Conservation (phyloP, 2,888 invertebrate genomes). For the Ochropleura leucogaster region DNA sequence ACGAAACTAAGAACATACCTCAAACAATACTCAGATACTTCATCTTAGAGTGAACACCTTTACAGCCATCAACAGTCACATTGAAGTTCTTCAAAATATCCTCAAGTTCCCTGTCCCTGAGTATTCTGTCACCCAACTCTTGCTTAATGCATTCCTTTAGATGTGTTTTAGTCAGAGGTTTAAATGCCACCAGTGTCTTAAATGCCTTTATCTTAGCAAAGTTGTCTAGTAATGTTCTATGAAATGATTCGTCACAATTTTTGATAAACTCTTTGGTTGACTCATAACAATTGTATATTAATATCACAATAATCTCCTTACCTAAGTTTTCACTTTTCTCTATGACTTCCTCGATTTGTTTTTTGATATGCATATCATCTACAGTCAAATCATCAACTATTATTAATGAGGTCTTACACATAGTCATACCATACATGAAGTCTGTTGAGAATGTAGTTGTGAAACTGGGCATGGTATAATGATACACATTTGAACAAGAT, state of each 20-base stretch:
- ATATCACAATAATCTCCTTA: conserved; percentile 79
- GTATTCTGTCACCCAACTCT: conserved; percentile 71
- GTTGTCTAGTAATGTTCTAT: conserved; percentile 67
- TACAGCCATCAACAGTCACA: conserved; percentile 85
- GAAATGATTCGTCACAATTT: conserved; percentile 75
- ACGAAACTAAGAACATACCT: conserved; percentile 65
- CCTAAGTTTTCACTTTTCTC: conserved; percentile 77
- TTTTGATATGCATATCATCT: conserved; percentile 72
- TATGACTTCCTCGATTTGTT: conserved; percentile 73
- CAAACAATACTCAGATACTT: conserved; percentile 76
- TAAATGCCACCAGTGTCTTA: conserved; percentile 79
- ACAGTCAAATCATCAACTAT: conserved; percentile 82
- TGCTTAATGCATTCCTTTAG: conserved; percentile 81
- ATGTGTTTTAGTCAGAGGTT: conserved; percentile 74
- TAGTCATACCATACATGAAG: conserved; percentile 78
- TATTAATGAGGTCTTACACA: conserved; percentile 79
- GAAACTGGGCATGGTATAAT: conserved; percentile 85
- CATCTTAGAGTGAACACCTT: conserved; percentile 86
- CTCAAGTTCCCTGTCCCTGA: conserved; percentile 68
- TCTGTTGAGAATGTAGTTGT: conserved; percentile 77
- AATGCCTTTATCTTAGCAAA: conserved; percentile 73
- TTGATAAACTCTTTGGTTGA: conserved; percentile 69
- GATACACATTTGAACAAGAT: conserved; percentile 82
- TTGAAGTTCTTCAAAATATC: conserved; percentile 81
- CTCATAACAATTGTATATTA: conserved; percentile 83